These are phyloP conservation scores for Chelon auratus DNA, from an alignment of 2,797 vertebrate genomes.

Conservation along the genomic window DNA sequence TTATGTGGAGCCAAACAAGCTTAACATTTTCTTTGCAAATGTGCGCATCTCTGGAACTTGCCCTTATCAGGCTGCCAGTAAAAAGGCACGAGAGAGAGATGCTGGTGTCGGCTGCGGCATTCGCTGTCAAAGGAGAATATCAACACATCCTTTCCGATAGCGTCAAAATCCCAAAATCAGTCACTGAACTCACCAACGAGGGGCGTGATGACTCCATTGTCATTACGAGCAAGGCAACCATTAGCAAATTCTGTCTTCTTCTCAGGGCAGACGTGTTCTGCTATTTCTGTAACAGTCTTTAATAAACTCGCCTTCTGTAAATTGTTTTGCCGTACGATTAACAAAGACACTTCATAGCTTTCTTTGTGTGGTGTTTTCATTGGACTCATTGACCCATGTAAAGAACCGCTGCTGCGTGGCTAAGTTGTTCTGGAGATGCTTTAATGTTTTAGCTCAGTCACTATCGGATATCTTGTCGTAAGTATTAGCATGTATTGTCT, in stretches of 20 bases:
- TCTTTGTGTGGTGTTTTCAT: conserved; percentile 26
- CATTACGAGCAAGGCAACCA: conserved; percentile 1
- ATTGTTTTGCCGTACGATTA: conserved; percentile 48
- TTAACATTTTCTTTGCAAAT: neutral
- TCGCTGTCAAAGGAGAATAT: conserved; percentile 16
- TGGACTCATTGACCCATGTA: too few species aligned
- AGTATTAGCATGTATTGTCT: too few species aligned
- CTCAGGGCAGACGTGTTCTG: conserved; percentile 8
- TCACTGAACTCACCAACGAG: conserved; percentile 21
- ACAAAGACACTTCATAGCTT: conserved; percentile 34
- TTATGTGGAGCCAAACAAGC: neutral
- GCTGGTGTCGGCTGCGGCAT: neutral
- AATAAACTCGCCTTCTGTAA: conserved; percentile 26
- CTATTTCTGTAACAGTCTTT: conserved; percentile 32
- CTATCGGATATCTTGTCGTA: too few species aligned
- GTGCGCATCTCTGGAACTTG: neutral
- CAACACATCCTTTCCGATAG: conserved; percentile 7
- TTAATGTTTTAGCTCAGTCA: too few species aligned
- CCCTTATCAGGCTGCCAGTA: neutral
- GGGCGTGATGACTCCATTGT: neutral
- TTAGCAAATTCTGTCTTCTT: conserved; percentile 8
- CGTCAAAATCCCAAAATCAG: conserved; percentile 21
- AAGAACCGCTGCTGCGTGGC: too few species aligned
- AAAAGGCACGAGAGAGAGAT: neutral
- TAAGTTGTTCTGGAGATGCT: too few species aligned